Conservation (phyloP, 2,797 vertebrate genomes). For the Acropternis orthonyx region DNA sequence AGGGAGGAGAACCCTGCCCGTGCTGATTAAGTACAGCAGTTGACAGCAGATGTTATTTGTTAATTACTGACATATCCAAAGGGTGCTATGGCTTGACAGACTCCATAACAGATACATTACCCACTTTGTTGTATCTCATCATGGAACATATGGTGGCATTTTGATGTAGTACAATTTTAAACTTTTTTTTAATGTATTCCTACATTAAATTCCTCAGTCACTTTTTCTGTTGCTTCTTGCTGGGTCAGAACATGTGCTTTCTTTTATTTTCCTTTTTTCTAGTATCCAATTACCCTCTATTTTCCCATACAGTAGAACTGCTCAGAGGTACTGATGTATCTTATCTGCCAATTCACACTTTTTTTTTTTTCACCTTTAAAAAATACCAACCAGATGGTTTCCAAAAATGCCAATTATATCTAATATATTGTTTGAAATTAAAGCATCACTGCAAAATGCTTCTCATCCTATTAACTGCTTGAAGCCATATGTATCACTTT, state of each 20-base stretch:
- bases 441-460: background rate
- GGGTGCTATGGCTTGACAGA: constrained; percentile 24
- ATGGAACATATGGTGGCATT: constrained; percentile 3
- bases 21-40: constrained; percentile 25
- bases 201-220: background rate
- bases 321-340: background rate
- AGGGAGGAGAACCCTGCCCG: background rate
- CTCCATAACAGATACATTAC: background rate
- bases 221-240: background rate
- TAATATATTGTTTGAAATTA: constrained; percentile 21
- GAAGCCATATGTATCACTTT: background rate
- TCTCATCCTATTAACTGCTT: background rate
- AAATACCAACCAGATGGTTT: constrained; percentile 30
- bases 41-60: constrained; percentile 52
- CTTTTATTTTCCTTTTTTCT: background rate
- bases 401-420: constrained; percentile 1
- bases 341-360: background rate
- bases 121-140: background rate
- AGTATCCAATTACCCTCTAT: background rate
- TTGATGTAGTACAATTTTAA: background rate
- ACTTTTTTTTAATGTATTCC: background rate
- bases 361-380: background rate
- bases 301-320: background rate
- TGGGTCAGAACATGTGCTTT: background rate
- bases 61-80: constrained; percentile 57